A percentile compares a stretch with the other conserved stretches of the same genome.
These are phyloP conservation scores for Epizoanthus scotinus DNA, from an alignment of 92 coral and sea anemone species.

Conservation along the genomic window DNA sequence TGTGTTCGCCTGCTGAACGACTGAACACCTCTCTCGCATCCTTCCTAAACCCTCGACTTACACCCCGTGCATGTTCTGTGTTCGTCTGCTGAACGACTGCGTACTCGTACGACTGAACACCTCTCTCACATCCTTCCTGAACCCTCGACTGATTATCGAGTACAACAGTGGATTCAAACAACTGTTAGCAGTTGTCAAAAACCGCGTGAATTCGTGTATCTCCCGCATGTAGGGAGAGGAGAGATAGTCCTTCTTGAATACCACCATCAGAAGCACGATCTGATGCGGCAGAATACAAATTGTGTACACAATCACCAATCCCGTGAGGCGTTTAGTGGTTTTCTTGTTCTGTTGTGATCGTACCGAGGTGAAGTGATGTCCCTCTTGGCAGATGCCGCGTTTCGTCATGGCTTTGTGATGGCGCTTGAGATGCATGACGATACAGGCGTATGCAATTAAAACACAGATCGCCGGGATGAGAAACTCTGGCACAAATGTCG, in stretches of 20 bases:
- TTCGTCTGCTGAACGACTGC: neutral
- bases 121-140: conserved; percentile 63
- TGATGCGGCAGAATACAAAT: conserved; percentile 73
- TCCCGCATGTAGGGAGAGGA: conserved; percentile 59
- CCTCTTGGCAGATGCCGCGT: conserved; percentile 63
- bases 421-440: conserved; percentile 54
- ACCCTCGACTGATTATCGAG: conserved; percentile 64
- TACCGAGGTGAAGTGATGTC: conserved; percentile 46
- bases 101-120: neutral
- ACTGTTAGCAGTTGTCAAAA: conserved; percentile 73
- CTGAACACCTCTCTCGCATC: conserved; percentile 47
- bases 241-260: conserved; percentile 50
- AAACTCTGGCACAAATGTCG: conserved; percentile 71
- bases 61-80: conserved; percentile 10
- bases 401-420: conserved; percentile 58
- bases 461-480: conserved; percentile 73
- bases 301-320: conserved; percentile 71
- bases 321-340: conserved; percentile 77
- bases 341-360: conserved; percentile 75
- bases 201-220: conserved; percentile 77
- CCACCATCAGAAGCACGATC: conserved; percentile 67
- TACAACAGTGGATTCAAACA: conserved; percentile 75
- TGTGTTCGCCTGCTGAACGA: neutral
- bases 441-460: conserved; percentile 52
- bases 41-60: conserved; percentile 68